These are phyloP conservation scores for Pseudorectes ferrugineus DNA, from an alignment of 2,113 vertebrate species.

Conservation along the genomic window DNA sequence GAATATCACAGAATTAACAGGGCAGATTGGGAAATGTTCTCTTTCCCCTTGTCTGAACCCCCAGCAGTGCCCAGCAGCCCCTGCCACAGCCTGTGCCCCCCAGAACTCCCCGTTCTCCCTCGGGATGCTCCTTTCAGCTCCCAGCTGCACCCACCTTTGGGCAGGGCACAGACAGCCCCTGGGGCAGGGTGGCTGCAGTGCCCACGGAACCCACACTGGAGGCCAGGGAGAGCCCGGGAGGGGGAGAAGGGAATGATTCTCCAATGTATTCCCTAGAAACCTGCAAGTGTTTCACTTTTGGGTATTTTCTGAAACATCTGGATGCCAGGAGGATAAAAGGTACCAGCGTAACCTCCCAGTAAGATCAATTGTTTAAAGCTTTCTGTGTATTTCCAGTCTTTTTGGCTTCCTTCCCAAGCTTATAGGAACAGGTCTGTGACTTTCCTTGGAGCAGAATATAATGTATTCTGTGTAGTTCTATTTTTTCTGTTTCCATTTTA, in stretches of 20 bases:
- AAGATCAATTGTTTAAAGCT: slow-evolving; percentile 51
- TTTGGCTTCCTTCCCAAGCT: slow-evolving; percentile 38
- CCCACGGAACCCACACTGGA: not conserved
- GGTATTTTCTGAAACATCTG: slow-evolving; percentile 55
- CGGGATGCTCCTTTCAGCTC: not conserved
- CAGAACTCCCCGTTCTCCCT: not conserved
- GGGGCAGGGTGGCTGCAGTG: not conserved
- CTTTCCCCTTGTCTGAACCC: not conserved
- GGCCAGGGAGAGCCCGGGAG: not conserved
- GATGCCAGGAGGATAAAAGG: slow-evolving; percentile 44
- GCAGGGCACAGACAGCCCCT: not conserved
- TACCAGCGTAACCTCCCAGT: slow-evolving; percentile 54
- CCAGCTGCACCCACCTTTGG: not conserved
- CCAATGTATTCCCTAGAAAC: not conserved
- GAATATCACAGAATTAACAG: no score
- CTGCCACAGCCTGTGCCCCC: not conserved
- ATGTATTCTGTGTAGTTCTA: not conserved
- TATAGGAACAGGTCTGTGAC: slow-evolving; percentile 32
- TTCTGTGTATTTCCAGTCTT: slow-evolving; percentile 32
- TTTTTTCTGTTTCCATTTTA: slow-evolving; percentile 5
- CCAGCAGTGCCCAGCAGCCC: not conserved
- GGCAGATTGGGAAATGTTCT: not conserved
- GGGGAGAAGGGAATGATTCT: not conserved
- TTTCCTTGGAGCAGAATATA: not conserved
- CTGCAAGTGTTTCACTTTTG: slow-evolving; percentile 27